Evolutionary conservation across 2,888 invertebrate species (phyloP), one percentile per base, ranked within the genome.

Genomic region (Eilema caniola): DNA sequence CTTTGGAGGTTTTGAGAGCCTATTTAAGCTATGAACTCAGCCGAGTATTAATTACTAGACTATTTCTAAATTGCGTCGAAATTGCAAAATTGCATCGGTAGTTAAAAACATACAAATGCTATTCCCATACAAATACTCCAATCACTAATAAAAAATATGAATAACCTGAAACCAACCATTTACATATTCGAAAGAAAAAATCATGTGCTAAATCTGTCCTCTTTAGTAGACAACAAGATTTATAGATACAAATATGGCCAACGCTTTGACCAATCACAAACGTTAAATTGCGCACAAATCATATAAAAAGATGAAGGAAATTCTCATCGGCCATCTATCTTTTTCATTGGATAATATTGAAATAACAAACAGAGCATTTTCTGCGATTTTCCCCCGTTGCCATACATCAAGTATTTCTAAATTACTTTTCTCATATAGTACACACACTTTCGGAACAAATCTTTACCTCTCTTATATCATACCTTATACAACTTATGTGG

Each of bases 401-500:
- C 33, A 33, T 16, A 20, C 24, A 33, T 33, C 33, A 66, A 57
- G 33, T 33, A 16, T 57, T 33, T 24, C 66, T 31, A 56, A 65
- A 56, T 64, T 65, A 65, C 53, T n/a, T 65, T 65, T 56, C 33
- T 64, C 53, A 65, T 53, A 47, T 53, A 63, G 16, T 53, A 28
- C 62, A 62, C n/a, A 37, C 62, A 56, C 28, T 47, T 67, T 37
- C 25, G 31, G 25, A 59, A 60, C 24, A 65, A 65, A 66, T 64
- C 24, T 63, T 37, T 11, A 24, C 37, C 25, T 37, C 62, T 25
- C 47, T 62, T 41, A 67, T 37, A 33, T 60, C 47, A 67, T 53
- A 31, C 56, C 53, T 66, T 62, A 69, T 57, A 59, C 28, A 59
- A 69, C 41, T 71, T 62, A 71, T 83, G 74, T 77, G 75, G 67